Base-by-base conservation (phyloP, 2,113 vertebrate species). In the Hippocampus abdominalis region DNA sequence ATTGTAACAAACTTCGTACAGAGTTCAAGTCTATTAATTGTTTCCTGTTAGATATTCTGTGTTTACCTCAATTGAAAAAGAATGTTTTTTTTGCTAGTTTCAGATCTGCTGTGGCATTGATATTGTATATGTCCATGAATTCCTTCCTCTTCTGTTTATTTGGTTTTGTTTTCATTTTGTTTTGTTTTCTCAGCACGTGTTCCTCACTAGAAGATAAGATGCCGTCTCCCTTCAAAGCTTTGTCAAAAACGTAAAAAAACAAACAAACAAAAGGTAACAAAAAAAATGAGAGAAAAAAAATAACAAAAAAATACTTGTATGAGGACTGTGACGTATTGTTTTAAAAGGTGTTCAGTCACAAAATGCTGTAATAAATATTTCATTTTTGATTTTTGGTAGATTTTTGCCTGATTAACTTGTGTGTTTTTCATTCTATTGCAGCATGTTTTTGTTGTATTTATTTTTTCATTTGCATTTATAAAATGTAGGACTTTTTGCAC, bases 1-100 rank as follows among this genome's bases (percentile, higher is more conserved):
- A 97, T 96, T 98, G 97, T 99, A 98, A 97, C 95, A 97, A 90
- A 98, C 96, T 98, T 96, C 96, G 95, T 98, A 97, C 96, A 99
- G 95, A 99, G 96, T 98, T 97, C 92, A 86, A 60, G 95, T 98
- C 96, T 98, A 98, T 98, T 96, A 98, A 96, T 98, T 98, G 96
- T 99, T 98, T 96, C 97, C 97, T 99, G 97, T 99, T 99, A 98
- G 96, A 99, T 99, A 99, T 99, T 99, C 95, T 98, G 97, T 99
- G 96, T 99, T 98, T 99, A 98, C 96, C 97, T 98, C 96, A 98
- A 99, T 95, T 98, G 95, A 98, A 98, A 97, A 98, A 96, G 95
- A 98, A 98, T 98, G 96, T 36, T 98, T 99, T 99, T 64, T 97
- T 97, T 99, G 96, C 96, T 99, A 98, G 97, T 98, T 98, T 96